These are phyloP conservation scores for Coilia nasus DNA, from an alignment of 2,797 vertebrate genomes.

Conservation along the genomic window DNA sequence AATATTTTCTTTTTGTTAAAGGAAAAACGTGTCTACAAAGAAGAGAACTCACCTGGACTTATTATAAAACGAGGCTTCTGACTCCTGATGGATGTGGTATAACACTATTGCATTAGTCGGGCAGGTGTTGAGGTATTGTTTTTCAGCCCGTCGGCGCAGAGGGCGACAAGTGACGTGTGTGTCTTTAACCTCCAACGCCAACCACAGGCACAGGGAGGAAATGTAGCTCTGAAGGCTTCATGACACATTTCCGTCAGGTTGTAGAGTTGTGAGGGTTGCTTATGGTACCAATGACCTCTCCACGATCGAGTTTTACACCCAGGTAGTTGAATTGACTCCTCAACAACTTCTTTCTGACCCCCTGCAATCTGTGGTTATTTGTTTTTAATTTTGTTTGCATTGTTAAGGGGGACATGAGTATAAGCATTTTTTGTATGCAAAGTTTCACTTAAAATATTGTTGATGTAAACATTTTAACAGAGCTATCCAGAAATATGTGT, in stretches of 20 bases:
- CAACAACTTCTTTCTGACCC: neutral
- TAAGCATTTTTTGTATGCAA: slow-evolving; percentile 46
- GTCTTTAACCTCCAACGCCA: neutral
- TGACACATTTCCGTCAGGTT: neutral
- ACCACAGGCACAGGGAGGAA: neutral
- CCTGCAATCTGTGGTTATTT: neutral
- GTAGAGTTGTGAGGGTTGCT: neutral
- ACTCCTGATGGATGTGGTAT: too few relatives aligned
- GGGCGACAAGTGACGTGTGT: neutral
- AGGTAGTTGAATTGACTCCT: neutral
- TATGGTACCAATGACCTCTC: neutral
- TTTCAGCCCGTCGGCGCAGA: neutral
- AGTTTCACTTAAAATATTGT: slow-evolving; percentile 26
- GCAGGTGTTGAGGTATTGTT: neutral
- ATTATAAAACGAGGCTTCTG: too few relatives aligned
- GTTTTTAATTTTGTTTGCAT: slow-evolving; percentile 36
- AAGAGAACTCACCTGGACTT: neutral
- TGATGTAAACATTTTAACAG: slow-evolving; percentile 50
- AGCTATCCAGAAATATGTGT: slow-evolving; percentile 47
- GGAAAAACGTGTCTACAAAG: neutral
- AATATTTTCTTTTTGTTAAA: neutral
- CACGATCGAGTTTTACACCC: neutral
- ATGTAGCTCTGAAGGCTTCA: neutral
- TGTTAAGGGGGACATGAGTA: slow-evolving; percentile 29
- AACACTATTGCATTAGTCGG: slow-evolving; percentile 6